These are phyloP conservation scores for Cheirogaleus medius DNA, from an alignment of 2,113 vertebrate species.

Conservation along the genomic window DNA sequence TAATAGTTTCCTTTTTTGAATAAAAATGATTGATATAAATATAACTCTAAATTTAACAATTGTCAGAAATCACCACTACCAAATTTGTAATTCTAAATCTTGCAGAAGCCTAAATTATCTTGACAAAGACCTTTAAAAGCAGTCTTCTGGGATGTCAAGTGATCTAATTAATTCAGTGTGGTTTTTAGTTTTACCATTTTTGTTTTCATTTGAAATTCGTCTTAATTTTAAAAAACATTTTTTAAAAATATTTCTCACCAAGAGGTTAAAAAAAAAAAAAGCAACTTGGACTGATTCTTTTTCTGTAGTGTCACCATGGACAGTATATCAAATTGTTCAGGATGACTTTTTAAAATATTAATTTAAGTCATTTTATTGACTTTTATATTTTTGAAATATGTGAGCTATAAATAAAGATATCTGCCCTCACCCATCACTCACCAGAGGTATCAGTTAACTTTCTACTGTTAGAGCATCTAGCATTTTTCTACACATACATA, in stretches of 20 bases:
- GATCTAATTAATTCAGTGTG: slow-evolving; percentile 56
- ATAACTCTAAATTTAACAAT: slow-evolving; percentile 67
- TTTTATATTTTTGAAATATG: background rate
- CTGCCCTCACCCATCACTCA: background rate
- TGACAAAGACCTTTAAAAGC: slow-evolving; percentile 62
- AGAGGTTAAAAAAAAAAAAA: background rate
- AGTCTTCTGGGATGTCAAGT: slow-evolving; percentile 57
- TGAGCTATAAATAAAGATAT: background rate
- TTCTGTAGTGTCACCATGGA: background rate
- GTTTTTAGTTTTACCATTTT: background rate
- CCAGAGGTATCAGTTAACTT: background rate
- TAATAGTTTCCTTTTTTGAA: slow-evolving; percentile 55
- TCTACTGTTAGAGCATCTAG: background rate
- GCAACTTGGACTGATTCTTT: background rate
- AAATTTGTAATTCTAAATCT: slow-evolving; percentile 77
- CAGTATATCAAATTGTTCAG: background rate
- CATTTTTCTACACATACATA: background rate
- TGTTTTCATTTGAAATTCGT: background rate
- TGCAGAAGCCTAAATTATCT: slow-evolving; percentile 66
- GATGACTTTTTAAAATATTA: slow-evolving; percentile 17
- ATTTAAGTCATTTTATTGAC: background rate
- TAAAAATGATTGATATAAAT: slow-evolving; percentile 58
- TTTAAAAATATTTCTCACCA: background rate
- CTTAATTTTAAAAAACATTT: slow-evolving; percentile 19
- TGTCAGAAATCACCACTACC: slow-evolving; percentile 60